Conservation (phyloP, 2,113 vertebrate species). For the Melanocharis versteri region DNA sequence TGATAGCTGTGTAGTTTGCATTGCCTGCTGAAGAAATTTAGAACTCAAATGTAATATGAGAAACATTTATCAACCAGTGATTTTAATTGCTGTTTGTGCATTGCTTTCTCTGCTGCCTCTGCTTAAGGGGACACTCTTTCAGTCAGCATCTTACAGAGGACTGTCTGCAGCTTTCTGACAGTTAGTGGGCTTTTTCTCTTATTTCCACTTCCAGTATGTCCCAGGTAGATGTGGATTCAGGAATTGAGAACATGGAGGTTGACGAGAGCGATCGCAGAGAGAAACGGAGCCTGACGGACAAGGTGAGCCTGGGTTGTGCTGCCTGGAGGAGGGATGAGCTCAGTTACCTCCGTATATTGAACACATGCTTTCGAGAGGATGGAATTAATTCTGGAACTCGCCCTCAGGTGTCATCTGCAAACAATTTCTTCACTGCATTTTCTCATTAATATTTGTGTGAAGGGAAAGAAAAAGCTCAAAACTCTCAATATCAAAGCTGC, state of each 20-base stretch:
- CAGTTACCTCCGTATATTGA: background rate
- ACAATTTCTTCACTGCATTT: background rate
- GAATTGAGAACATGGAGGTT: slow-evolving; percentile 99
- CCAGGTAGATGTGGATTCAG: slow-evolving; percentile 99
- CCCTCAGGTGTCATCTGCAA: background rate
- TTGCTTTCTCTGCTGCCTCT: background rate
- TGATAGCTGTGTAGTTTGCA: background rate
- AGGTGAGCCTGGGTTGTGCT: slow-evolving; percentile 72
- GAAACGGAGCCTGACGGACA: slow-evolving; percentile 91
- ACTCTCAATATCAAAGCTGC: background rate
- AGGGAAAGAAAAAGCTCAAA: background rate
- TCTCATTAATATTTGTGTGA: background rate
- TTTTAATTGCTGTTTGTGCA: background rate
- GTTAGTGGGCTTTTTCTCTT: background rate
- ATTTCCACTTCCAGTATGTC: slow-evolving; percentile 84
- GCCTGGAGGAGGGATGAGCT: background rate
- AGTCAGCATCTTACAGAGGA: background rate
- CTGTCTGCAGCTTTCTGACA: background rate
- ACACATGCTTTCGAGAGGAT: rapidly evolving
- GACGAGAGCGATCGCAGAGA: slow-evolving; percentile 96
- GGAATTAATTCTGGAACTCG: background rate
- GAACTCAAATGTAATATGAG: background rate
- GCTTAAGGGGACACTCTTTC: background rate
- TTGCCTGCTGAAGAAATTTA: background rate
- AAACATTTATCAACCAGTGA: background rate